Evolutionary conservation across 1,140 invertebrate genomes (phyloP).

Genomic region (Pseudomyrmex gracilis): DNA sequence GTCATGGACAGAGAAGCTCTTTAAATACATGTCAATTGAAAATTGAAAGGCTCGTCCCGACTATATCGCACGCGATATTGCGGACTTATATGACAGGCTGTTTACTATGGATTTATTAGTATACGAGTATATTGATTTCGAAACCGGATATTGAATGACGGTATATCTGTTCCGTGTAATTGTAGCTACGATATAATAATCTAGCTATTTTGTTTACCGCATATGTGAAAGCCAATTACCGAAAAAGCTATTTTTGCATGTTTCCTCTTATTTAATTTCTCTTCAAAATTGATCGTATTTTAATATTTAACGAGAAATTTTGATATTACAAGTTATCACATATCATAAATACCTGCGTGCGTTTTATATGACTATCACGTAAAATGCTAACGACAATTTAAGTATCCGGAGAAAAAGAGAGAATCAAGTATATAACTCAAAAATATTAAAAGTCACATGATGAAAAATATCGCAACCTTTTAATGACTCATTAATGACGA

Average conservation of each 20-base stretch:
- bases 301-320: no score
- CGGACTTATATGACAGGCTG: neutral
- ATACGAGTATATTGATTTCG: neutral
- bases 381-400: no score
- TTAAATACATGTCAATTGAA: slow-evolving; percentile 40
- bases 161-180: neutral
- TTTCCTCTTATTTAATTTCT: no score
- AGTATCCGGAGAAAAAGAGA: neutral
- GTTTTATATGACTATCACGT: no score
- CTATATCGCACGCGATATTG: neutral
- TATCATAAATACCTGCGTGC: no score
- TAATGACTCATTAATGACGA: no score
- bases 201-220: neutral
- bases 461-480: no score
- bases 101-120: slow-evolving; percentile 22
- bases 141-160: neutral
- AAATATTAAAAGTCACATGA: no score
- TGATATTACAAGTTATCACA: no score
- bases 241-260: no score
- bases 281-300: no score
- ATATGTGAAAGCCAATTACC: no score
- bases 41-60: slow-evolving; percentile 11
- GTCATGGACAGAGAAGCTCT: slow-evolving; percentile 31
- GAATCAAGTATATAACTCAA: neutral
- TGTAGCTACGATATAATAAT: neutral